Percentiles rank a stretch among this genome's conserved stretches.
phyloP scores from a whole-genome alignment of 2,888 invertebrate species.

The Amphipoea lucens region DNA sequence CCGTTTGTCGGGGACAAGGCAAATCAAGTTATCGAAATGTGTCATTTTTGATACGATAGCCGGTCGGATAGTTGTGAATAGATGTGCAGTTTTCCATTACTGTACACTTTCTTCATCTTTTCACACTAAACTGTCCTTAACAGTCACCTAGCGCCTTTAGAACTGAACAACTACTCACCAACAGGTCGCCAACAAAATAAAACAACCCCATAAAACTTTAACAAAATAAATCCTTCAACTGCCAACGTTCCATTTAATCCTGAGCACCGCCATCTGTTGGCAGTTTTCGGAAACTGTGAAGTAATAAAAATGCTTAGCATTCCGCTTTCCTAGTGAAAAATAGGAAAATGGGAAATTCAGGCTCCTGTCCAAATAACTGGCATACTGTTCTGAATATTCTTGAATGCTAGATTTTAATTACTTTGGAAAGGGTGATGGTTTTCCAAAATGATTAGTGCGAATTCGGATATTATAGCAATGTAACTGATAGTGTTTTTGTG shows the following conservation, averaged over 20 bases:
- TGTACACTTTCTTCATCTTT: neutral
- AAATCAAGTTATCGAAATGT: too few species aligned
- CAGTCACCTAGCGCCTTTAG: neutral
- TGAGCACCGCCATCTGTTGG: conserved; percentile 35
- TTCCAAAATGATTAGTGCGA: neutral
- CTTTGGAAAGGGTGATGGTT: neutral
- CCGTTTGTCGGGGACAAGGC: too few species aligned
- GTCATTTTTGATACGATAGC: too few species aligned
- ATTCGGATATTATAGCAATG: neutral
- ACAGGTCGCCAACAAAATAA: conserved; percentile 16
- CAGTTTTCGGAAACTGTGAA: conserved; percentile 25
- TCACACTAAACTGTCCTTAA: neutral
- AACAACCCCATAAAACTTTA: conserved; percentile 21
- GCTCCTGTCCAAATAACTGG: conserved; percentile 7
- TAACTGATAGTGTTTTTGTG: too few species aligned
- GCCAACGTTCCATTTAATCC: conserved; percentile 36
- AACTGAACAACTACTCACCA: conserved; percentile 9
- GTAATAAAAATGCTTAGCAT: conserved; percentile 50
- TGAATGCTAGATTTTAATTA: conserved; percentile 29
- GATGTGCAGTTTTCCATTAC: too few species aligned
- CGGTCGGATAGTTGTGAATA: too few species aligned
- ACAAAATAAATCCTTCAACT: conserved; percentile 51
- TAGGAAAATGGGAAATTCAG: conserved; percentile 15
- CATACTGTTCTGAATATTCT: conserved; percentile 7
- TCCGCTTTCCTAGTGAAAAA: conserved; percentile 9